Evolutionary conservation across 2,888 invertebrate species (phyloP), one percentile per base, ranked within the genome.

Genomic region (Panzeria rudis): DNA sequence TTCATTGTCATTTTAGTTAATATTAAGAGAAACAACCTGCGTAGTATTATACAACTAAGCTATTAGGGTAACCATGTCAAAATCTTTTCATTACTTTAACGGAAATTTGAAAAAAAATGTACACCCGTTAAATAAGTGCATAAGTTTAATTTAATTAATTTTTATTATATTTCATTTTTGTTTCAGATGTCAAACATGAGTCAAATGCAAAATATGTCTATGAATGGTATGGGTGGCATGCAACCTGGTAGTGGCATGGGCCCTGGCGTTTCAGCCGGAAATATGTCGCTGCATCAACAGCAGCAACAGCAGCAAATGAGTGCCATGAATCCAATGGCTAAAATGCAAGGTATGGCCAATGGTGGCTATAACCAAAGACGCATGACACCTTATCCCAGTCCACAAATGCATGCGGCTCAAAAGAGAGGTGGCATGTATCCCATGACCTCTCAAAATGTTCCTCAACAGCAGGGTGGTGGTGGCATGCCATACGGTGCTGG

Each of bases 351-450:
- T 86, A 93, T 93, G 93, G 92, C 93, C 82, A 93, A 92, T 80
- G 92, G 92, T 9, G 94, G 94, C 41, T 93, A 93, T 87, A 96
- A 96, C 89, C 96, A 96, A 87, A 94, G 97, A 90, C 94, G 97
- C 90, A 95, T 97, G 93, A 94, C 96, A 66, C 97, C 98, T 2
- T 98, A 98, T 92, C 97, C 97, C 25, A 95, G 95, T 83, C 96
- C 97, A 15, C 95, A 96, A 81, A 96, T 97, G 95, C 96, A 97
- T 91, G 96, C 97, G 95, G 94, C 95, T 78, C 96, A 96, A 90
- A 96, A 97, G 89, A 94, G 93, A 32, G 90, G 88, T 64, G 89
- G 88, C 77, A 91, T 92, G 91, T 92, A 92, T 88, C 91, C 92
- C 56, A 89, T 89, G 86, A 92, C 92, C 87, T 95, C 95, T 89